Base-by-base conservation (phyloP, 37 sponge, comb jelly and placozoan species). In the Haliclona indistincta region DNA sequence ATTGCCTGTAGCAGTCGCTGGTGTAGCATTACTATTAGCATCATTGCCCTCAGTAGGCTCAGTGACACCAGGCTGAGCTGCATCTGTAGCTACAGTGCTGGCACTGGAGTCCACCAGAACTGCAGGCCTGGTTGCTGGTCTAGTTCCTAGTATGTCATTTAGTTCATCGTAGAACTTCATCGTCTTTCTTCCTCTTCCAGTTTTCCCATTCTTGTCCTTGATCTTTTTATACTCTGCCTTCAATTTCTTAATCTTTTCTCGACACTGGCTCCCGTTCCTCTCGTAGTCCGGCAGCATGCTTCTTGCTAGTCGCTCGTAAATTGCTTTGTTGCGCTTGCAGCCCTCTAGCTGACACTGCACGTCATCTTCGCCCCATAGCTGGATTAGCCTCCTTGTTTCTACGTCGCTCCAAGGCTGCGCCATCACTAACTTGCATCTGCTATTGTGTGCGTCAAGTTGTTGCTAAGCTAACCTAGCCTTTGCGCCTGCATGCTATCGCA, bases 241-340 rank as follows among this genome's bases (percentile, higher is more conserved):
- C 22, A 51, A 52, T 49, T 70, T 70, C 34, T 70, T 70, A 32
- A 70, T 51, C 52, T 70, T 70, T 8, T 70, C 54, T 43, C 72
- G 13, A 26, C 72, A 70, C 72, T 39, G 52, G 11, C 22, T 30
- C 4, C 51, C 72, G 4, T 5, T 17, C 51, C 39, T 45, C 39
- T 70, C 20, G 52, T 35, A 47, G 19, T 52, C 72, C 11, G 25
- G 6, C 28, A 7, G 6, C 60, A 58, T 58, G 6, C n/a, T 26
- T 11, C 25, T 20, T 25, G 60, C 11, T 58, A 58, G 13, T 20
- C n/a, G 11, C 6, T 58, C 22, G n/a, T 25, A 58, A n/a, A 58
- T 58, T 20, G 11, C 26, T 26, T 58, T 58, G 28, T 17, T 58
- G 6, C 60, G 11, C 28, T 26, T 58, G 28, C 60, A 58, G n/a